phyloP scores from a whole-genome alignment of 2,888 invertebrate species.

The Drosophila hamatofila region DNA sequence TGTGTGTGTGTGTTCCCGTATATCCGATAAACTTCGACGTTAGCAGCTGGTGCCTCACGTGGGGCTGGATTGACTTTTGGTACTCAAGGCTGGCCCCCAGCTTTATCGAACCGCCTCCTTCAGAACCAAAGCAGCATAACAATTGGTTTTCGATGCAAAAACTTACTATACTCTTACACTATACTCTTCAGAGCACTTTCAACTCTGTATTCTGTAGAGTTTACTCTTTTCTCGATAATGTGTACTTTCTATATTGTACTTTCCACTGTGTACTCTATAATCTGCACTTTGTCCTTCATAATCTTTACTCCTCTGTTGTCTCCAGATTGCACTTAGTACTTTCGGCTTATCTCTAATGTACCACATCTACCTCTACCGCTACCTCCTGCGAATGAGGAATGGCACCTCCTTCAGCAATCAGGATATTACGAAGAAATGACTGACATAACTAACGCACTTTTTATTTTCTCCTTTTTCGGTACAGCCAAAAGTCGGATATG shows the following conservation, averaged over 20 bases:
- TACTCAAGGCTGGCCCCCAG: constrained; percentile 12
- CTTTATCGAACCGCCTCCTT: constrained; percentile 13
- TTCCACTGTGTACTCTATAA: background rate
- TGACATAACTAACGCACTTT: constrained; percentile 18
- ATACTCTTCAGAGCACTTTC: background rate
- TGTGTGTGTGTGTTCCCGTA: background rate
- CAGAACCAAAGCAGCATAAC: background rate
- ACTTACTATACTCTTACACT: constrained; percentile 4
- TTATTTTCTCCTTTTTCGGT: background rate
- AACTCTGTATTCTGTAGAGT: background rate
- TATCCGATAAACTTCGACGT: constrained; percentile 37
- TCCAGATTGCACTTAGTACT: background rate
- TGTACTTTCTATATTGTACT: background rate
- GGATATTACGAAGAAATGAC: constrained; percentile 5
- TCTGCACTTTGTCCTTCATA: background rate
- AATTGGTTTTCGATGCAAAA: constrained; percentile 20
- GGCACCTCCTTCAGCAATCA: constrained; percentile 1
- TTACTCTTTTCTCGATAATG: background rate
- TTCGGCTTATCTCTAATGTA: background rate
- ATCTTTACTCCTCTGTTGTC: background rate
- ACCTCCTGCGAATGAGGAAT: background rate
- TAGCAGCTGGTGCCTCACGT: constrained; percentile 29
- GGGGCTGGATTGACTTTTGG: constrained; percentile 12
- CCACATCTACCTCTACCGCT: too few species aligned
- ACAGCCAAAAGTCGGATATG: constrained; percentile 7